Conservation (phyloP, 2,888 invertebrate species). For the Poecilus cupreus region DNA sequence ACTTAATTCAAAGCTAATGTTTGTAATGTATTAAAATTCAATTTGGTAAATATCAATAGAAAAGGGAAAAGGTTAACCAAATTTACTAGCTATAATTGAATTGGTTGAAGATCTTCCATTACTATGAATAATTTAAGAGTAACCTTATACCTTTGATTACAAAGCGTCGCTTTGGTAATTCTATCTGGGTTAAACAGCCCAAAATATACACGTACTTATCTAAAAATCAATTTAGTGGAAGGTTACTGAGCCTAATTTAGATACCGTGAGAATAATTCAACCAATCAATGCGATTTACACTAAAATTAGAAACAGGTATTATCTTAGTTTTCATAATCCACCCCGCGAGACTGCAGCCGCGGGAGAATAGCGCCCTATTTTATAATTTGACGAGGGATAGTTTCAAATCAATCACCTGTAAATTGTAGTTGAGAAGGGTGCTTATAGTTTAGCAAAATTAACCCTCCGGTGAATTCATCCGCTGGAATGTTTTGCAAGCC, state of each 20-base stretch:
- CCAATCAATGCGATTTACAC: too few species aligned
- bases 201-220: neutral
- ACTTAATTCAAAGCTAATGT: too few species aligned
- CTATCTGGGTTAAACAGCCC: neutral
- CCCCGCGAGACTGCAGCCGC: neutral
- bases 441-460: conserved; percentile 19
- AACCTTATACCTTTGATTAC: too few species aligned
- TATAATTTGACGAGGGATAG: conserved; percentile 7
- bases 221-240: neutral
- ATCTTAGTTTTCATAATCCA: neutral
- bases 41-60: too few species aligned
- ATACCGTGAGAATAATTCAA: neutral
- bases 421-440: conserved; percentile 30
- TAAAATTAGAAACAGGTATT: too few species aligned
- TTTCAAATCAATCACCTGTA: conserved; percentile 12
- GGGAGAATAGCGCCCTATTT: neutral
- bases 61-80: too few species aligned
- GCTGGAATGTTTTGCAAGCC: neutral
- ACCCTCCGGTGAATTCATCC: neutral
- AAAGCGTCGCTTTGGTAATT: neutral
- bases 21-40: too few species aligned
- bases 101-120: too few species aligned
- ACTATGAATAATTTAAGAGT: too few species aligned
- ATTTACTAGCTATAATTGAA: too few species aligned
- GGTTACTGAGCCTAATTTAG: neutral